Evolutionary conservation across 2,113 vertebrate species (phyloP).

Genomic region (Nycticryphes semicollaris): DNA sequence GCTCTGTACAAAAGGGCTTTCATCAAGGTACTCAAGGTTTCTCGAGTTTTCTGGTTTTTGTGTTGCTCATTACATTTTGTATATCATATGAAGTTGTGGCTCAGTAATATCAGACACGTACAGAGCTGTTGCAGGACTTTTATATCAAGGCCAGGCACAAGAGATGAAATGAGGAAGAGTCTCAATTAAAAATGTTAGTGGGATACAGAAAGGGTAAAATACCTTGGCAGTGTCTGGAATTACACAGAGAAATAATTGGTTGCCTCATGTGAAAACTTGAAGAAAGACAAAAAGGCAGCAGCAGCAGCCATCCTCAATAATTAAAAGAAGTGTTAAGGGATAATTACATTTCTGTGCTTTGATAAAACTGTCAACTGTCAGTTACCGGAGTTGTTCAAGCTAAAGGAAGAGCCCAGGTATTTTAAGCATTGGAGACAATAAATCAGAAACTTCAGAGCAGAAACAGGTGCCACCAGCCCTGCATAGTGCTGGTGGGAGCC

Average conservation of each 20-base stretch:
- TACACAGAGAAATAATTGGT: not conserved
- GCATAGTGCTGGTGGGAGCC: not conserved
- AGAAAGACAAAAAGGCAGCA: not conserved
- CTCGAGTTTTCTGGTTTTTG: not conserved
- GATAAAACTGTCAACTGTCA: conserved; percentile 10
- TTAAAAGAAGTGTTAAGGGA: not conserved
- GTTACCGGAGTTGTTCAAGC: not conserved
- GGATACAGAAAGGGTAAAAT: not conserved
- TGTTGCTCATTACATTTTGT: not conserved
- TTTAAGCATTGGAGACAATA: not conserved
- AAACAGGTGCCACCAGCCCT: not conserved
- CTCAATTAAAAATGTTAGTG: conserved; percentile 21
- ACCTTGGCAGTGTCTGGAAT: not conserved
- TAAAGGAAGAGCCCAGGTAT: not conserved
- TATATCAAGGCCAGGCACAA: not conserved
- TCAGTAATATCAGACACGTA: not conserved
- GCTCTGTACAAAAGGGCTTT: not conserved
- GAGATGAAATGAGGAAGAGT: not conserved
- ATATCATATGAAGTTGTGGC: not conserved
- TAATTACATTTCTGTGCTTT: conserved; percentile 29
- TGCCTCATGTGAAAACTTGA: conserved; percentile 13
- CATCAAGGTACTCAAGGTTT: not conserved
- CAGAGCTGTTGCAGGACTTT: not conserved
- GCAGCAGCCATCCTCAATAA: conserved; percentile 19
- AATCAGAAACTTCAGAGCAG: not conserved